phyloP scores from a whole-genome alignment of 2,797 vertebrate species.

The Molossus molossus region DNA sequence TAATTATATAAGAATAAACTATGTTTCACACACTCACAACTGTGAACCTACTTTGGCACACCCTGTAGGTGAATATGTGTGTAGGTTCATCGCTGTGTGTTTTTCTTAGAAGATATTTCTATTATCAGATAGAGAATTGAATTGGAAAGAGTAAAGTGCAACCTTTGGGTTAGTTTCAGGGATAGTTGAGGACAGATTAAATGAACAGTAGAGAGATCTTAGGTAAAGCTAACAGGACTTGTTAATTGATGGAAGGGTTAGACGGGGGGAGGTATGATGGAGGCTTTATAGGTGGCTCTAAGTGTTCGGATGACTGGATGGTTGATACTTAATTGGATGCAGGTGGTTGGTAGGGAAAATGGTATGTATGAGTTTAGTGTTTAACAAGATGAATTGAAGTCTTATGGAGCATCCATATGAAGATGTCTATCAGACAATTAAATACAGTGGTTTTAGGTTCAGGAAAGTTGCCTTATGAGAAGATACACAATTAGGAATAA shows the following conservation, averaged over 20 bases:
- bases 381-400: background rate
- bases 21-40: background rate
- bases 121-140: background rate
- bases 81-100: accelerated
- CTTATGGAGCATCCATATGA: too few species aligned
- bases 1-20: background rate
- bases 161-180: background rate
- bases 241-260: background rate
- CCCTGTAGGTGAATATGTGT: background rate
- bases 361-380: background rate
- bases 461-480: background rate
- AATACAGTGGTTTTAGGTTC: background rate
- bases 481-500: background rate
- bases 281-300: background rate
- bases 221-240: background rate
- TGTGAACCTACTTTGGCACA: background rate
- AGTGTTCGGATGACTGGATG: background rate
- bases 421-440: background rate
- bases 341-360: background rate
- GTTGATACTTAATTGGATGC: background rate
- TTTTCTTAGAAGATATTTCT: slow-evolving; percentile 8
- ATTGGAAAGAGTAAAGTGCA: background rate
- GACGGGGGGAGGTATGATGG: background rate
- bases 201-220: background rate
- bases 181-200: background rate